Evolutionary conservation across 2,797 vertebrate species (phyloP).

Genomic region (Paedocypris micromegethes): DNA sequence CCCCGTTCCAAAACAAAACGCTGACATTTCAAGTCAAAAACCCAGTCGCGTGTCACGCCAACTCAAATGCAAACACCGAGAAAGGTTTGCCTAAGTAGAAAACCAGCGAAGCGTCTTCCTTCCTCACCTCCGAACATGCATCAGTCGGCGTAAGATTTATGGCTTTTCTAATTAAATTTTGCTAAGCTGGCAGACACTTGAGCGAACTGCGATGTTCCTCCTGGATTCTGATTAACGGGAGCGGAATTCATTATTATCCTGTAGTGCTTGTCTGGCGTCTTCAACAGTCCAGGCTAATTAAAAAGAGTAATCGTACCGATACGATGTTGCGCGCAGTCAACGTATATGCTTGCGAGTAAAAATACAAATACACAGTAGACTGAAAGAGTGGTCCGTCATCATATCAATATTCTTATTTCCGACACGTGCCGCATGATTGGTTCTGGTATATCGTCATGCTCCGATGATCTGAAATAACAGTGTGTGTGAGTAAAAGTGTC

Average conservation of each 20-base stretch:
- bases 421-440: too few relatives aligned
- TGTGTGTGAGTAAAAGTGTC: too few relatives aligned
- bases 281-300: conserved; percentile 62
- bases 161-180: conserved; percentile 73
- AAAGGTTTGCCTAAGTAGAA: conserved; percentile 16
- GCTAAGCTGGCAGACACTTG: conserved; percentile 67
- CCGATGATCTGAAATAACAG: too few relatives aligned
- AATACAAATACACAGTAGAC: conserved; percentile 21
- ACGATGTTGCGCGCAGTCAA: conserved; percentile 57
- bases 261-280: conserved; percentile 55
- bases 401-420: too few relatives aligned
- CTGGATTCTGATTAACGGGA: conserved; percentile 74
- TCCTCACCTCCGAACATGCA: conserved; percentile 5
- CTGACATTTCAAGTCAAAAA: conserved; percentile 19
- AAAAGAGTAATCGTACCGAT: conserved; percentile 64
- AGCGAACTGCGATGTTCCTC: conserved; percentile 70
- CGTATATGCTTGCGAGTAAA: conserved; percentile 46
- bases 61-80: not conserved
- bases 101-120: not conserved
- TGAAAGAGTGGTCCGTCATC: not conserved
- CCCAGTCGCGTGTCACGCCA: not conserved
- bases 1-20: conserved; percentile 15
- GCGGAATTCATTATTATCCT: conserved; percentile 70
- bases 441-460: too few relatives aligned
- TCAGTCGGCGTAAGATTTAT: conserved; percentile 62